These are phyloP conservation scores for Deilephila porcellus DNA, from an alignment of 2,888 invertebrate species.

Conservation along the genomic window DNA sequence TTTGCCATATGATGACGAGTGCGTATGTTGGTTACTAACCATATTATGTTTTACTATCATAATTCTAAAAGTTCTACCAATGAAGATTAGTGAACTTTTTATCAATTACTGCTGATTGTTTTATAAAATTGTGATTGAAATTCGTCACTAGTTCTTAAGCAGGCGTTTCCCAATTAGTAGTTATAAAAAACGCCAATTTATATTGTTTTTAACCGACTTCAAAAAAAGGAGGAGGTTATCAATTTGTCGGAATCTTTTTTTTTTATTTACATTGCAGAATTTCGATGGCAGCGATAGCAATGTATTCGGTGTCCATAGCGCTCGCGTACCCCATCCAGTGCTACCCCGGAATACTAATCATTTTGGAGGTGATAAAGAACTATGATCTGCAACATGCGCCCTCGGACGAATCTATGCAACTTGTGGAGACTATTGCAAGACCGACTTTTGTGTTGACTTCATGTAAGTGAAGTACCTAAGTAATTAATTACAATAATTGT, in stretches of 20 bases:
- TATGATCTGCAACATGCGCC: slow-evolving; percentile 36
- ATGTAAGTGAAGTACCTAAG: slow-evolving; percentile 51
- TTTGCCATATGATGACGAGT: slow-evolving; percentile 61
- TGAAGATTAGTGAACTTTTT: no score
- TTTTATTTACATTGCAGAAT: slow-evolving; percentile 46
- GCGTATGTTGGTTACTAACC: slow-evolving; percentile 36
- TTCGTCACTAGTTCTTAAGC: no score
- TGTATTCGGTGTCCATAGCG: slow-evolving; percentile 57
- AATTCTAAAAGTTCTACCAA: no score
- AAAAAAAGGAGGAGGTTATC: no score
- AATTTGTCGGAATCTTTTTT: not conserved
- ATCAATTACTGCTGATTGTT: no score
- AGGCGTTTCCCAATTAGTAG: no score
- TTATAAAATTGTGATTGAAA: no score
- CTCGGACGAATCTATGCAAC: slow-evolving; percentile 40
- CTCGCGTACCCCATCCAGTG: slow-evolving; percentile 64
- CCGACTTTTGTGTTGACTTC: slow-evolving; percentile 56
- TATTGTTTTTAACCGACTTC: no score
- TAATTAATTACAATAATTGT: no score
- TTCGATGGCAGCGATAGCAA: slow-evolving; percentile 50
- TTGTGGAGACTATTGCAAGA: slow-evolving; percentile 49
- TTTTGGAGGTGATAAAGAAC: slow-evolving; percentile 57
- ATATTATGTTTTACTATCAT: not conserved
- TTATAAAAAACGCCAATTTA: no score
- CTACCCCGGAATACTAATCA: slow-evolving; percentile 59